A percentile compares a stretch with the other conserved stretches of the same genome.
Evolutionary conservation across 1,140 invertebrate genomes (phyloP).

Genomic region (Lutraria rhynchaena): DNA sequence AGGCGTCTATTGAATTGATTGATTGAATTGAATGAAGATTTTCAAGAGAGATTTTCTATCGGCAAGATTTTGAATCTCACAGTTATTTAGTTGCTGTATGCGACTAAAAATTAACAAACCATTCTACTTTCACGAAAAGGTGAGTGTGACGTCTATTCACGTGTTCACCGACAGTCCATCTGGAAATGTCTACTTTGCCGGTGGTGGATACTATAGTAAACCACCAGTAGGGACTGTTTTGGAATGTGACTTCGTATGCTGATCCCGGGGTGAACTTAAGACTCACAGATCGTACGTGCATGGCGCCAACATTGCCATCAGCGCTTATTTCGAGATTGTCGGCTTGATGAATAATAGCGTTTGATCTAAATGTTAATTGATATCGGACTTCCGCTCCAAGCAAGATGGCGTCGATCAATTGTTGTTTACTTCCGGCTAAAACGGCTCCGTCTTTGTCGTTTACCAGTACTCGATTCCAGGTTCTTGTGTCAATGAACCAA

Average conservation of each 20-base stretch:
- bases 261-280: slow-evolving; percentile 45
- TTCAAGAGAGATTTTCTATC: too few species aligned
- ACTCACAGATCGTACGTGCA: slow-evolving; percentile 57
- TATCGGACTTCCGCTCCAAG: slow-evolving; percentile 54
- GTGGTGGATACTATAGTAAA: slow-evolving; percentile 59
- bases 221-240: slow-evolving; percentile 58
- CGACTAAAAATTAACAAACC: slow-evolving; percentile 49
- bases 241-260: slow-evolving; percentile 50
- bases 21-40: too few species aligned
- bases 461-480: slow-evolving; percentile 48
- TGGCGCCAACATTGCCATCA: slow-evolving; percentile 55
- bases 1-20: too few species aligned
- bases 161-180: slow-evolving; percentile 59
- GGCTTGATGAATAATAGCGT: slow-evolving; percentile 52
- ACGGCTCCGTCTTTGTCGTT: slow-evolving; percentile 45
- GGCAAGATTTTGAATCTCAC: too few species aligned
- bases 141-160: slow-evolving; percentile 56
- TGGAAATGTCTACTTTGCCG: slow-evolving; percentile 54
- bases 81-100: too few species aligned
- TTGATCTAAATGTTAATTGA: slow-evolving; percentile 37
- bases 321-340: slow-evolving; percentile 55
- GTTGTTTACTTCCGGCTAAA: slow-evolving; percentile 35
- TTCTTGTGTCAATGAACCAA: slow-evolving; percentile 57
- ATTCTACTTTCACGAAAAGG: slow-evolving; percentile 48
- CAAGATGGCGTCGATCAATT: slow-evolving; percentile 51